Base-by-base conservation (phyloP, 2,888 invertebrate species). In the Andrena hattorfiana region DNA sequence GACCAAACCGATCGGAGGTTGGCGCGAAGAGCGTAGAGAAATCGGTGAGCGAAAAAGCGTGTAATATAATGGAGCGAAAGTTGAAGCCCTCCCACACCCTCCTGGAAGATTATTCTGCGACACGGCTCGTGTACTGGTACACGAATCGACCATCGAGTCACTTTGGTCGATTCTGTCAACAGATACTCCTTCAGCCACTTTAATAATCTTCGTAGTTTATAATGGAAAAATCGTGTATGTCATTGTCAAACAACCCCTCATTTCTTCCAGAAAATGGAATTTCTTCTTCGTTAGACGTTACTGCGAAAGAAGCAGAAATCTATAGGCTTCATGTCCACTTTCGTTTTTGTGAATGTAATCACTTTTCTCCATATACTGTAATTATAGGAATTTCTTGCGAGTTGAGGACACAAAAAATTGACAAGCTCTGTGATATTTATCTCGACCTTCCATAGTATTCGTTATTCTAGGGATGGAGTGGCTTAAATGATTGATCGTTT, bases 41-140 rank as follows among this genome's bases (percentile, higher is more conserved):
- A 69, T 23, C 35, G 48, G 32, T 81, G 68, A 84, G 82, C 76
- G 74, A 87, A 84, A 87, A 84, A 84, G 56, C 84, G 67, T 84
- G 87, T 86, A 85, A 81, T 83, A 77, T 86, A 84, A 83, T 77
- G 77, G 68, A 32, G 35, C 60, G 68, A 73, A 56, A 63, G 74
- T 70, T 54, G 59, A 56, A 54, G 66, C 49, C 8, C 28, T 42
- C 28, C n/a, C 20, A 64, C 72, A 76, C 63, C 71, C 60, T 76
- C 54, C 16, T 5, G 51, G 69, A 51, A 35, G 70, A 49, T 35
- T 32, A 49, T 10, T 42, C 23, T 42, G n/a, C 32, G 51, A 32
- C 30, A 56, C 23, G 10, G 63, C 6, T 42, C 48, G 60, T 42
- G 23, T 20, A 13, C 30, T 7, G 71, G 20, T 48, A 42, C 60